Base-by-base conservation (phyloP, 2,797 vertebrate species). In the Sebastes vulpes region DNA sequence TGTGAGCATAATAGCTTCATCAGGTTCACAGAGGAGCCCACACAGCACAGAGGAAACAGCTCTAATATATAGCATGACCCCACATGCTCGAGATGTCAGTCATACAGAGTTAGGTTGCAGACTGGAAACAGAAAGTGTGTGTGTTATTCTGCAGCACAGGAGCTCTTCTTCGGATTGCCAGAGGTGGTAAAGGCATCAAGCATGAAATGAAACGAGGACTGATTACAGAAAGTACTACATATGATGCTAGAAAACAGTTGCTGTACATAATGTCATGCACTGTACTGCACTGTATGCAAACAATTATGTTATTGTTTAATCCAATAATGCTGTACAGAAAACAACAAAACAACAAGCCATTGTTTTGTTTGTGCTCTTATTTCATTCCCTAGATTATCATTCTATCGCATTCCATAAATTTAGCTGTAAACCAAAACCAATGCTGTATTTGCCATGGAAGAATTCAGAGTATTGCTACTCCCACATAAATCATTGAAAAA, bases 71-170 rank as follows among this genome's bases (percentile, higher is more conserved):
- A 61, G 53, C 75, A 77, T 78, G 75, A 57, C 25, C 68, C 28
- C 28, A 46, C 72, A 88, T 88, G 65, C 79, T 73, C 73, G 16
- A 77, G 71, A 80, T 77, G 75, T 70, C 78, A 72, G 46, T 59
- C 65, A 65, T n/a, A 61, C 7, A 81, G 81, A 74, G 65, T 88
- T 83, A 57, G 26, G 84, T 86, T 90, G 42, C 85, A 89, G 61
- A 59, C 64, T 28, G 64, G 57, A 74, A 76, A 71, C 38, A 59
- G 18, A 46, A 42, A 57, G 20, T n/a, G n/a, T 64, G 20, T 65
- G 35, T 58, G 71, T 72, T 54, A 69, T 72, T 59, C 1, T 50
- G n/a, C 2, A 38, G 63, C 10, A 53, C 6, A 16, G 42, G 0
- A 65, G 46, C 12, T 66, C 29, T 64, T 56, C 26, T 4, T 7